phyloP scores from a whole-genome alignment of 2,888 invertebrate genomes.

The Galeruca laticollis region DNA sequence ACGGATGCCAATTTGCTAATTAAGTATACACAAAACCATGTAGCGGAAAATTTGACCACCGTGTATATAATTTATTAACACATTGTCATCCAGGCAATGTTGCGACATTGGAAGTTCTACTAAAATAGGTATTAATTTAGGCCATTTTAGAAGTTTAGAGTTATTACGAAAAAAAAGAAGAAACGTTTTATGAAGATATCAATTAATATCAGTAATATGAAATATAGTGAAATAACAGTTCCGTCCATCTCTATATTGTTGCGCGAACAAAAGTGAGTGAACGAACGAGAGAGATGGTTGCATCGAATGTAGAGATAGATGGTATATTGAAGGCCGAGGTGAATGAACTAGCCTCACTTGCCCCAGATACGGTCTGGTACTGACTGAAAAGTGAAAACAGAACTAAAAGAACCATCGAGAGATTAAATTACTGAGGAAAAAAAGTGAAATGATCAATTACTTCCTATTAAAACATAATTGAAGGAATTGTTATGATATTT shows the following conservation, averaged over 20 bases:
- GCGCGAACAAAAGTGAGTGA: constrained; percentile 62
- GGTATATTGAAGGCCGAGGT: constrained; percentile 71
- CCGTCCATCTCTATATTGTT: constrained; percentile 47
- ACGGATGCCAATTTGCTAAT: no score
- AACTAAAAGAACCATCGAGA: constrained; percentile 30
- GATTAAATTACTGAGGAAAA: constrained; percentile 37
- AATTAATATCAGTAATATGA: no score
- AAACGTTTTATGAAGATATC: no score
- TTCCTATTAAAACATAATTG: constrained; percentile 9
- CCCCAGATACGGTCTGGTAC: constrained; percentile 43
- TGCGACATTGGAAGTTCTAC: no score
- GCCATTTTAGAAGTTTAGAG: no score
- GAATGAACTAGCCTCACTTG: constrained; percentile 71
- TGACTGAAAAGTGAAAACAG: constrained; percentile 55
- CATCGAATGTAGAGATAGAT: constrained; percentile 53
- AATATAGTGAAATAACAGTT: constrained; percentile 23
- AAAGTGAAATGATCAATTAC: constrained; percentile 3
- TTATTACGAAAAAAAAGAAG: no score
- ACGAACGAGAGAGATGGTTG: constrained; percentile 53
- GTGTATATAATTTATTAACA: no score
- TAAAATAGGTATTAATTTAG: no score
- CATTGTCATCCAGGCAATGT: no score
- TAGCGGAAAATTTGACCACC: no score
- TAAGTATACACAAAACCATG: no score
- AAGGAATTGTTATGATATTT: no score